Conservation (phyloP, 1,140 invertebrate genomes). For the Saccostrea glomerata region DNA sequence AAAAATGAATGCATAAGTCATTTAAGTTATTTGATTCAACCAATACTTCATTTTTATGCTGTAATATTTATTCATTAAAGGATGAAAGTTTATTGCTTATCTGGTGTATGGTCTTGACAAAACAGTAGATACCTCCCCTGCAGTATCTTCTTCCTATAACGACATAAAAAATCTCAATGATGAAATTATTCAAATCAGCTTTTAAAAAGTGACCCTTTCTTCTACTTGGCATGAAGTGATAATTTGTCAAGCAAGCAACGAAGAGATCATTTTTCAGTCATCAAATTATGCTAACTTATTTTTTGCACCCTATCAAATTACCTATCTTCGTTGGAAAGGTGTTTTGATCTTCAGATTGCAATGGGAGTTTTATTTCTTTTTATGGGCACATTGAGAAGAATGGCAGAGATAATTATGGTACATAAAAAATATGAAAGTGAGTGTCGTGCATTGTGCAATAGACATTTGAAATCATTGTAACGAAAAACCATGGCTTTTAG, state of each 20-base stretch:
- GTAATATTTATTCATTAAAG: not conserved
- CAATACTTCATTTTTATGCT: not conserved
- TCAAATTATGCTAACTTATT: constrained; percentile 29
- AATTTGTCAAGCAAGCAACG: constrained; percentile 10
- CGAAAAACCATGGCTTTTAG: not conserved
- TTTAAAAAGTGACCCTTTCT: constrained; percentile 20
- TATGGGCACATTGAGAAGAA: constrained; percentile 4
- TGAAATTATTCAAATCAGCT: constrained; percentile 27
- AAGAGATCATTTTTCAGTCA: constrained; percentile 21
- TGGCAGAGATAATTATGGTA: constrained; percentile 25
- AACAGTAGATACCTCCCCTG: not conserved
- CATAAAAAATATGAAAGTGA: constrained; percentile 25
- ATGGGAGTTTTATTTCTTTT: constrained; percentile 26
- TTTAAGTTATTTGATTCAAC: not conserved
- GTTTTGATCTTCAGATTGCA: constrained; percentile 33
- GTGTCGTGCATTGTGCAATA: constrained; percentile 30
- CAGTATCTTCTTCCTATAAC: not conserved
- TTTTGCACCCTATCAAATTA: constrained; percentile 28
- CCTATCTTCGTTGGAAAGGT: constrained; percentile 3
- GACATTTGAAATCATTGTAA: constrained; percentile 7
- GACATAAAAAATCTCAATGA: not conserved
- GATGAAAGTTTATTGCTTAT: not conserved
- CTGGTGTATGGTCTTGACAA: not conserved
- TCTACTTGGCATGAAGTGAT: constrained; percentile 1
- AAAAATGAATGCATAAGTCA: not conserved